phyloP scores from a whole-genome alignment of 2,797 vertebrate species.

The Sphenopsis melanotis region DNA sequence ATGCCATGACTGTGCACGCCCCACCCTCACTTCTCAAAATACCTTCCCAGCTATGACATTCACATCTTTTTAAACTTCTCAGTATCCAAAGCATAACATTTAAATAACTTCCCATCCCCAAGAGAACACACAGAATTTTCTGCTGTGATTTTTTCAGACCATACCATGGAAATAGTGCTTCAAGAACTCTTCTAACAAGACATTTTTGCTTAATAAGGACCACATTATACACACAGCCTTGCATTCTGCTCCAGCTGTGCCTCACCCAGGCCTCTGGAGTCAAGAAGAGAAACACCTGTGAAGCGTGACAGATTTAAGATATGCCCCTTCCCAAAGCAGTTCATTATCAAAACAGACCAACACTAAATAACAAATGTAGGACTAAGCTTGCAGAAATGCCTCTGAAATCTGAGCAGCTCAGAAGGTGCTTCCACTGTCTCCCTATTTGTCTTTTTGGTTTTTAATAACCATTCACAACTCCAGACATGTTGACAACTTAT shows the following conservation, averaged over 20 bases:
- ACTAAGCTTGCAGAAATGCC: neutral
- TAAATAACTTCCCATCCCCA: neutral
- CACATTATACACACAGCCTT: neutral
- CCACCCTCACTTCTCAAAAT: neutral
- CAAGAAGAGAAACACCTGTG: neutral
- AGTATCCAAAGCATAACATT: neutral
- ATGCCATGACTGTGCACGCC: neutral
- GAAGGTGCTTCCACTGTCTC: neutral
- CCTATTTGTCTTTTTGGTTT: neutral
- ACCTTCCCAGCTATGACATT: neutral
- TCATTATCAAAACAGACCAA: neutral
- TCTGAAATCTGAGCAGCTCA: conserved; percentile 44
- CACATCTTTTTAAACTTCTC: neutral
- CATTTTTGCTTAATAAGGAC: neutral
- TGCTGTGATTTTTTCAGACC: neutral
- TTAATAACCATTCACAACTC: conserved; percentile 41
- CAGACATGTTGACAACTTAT: conserved; percentile 62
- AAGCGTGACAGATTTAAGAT: neutral
- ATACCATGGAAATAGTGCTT: fast-evolving
- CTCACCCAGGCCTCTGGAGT: neutral
- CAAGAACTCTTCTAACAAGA: neutral
- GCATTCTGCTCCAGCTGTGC: neutral
- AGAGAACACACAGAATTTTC: neutral
- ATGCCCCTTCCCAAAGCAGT: neutral
- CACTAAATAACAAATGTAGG: neutral